Evolutionary conservation across 2,888 invertebrate species (phyloP), one percentile per base, ranked within the genome.

Genomic region (Lissonota sp.): DNA sequence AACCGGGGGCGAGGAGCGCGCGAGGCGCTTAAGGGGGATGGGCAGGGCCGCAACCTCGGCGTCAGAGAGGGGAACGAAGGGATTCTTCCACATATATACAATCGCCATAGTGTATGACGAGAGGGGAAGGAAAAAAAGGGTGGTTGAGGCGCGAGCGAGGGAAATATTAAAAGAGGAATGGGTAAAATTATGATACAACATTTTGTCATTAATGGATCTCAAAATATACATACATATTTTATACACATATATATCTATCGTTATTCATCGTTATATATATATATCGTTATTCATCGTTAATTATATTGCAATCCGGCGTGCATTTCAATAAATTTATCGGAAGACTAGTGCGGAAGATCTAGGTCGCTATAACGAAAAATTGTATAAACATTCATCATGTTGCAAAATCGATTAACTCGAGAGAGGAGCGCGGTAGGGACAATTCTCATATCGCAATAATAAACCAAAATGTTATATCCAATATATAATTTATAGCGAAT

Each of bases 11-110:
- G 78, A 57, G 67, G 78, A 78, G 78, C 74, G 73, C 40, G 67
- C 62, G 77, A 73, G 77, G 82, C 82, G 77, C 80, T 76, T 76
- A 80, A 53, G 72, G 80, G 82, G 82, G 76, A 83, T 77, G 82
- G 82, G 80, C 82, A 80, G 77, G 82, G 80, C 80, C 73, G 77
- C 82, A 62, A 80, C 80, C 80, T 75, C 80, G 81, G 82, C 80
- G 82, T 79, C 46, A 66, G 76, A 66, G 76, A 74, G 80, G 78
- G 79, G 73, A 73, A 71, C 74, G 72, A 64, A 60, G 72, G 82
- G 72, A 69, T 58, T 57, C 55, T 44, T n/a, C 69, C 64, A 53
- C 49, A 75, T 60, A 72, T 69, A 60, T 55, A 71, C 64, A n/a
- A n/a, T n/a, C n/a, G n/a, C n/a, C n/a, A n/a, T n/a, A n/a, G n/a